Evolutionary conservation across 2,888 invertebrate species (phyloP).

Genomic region (Helicoverpa assulta): DNA sequence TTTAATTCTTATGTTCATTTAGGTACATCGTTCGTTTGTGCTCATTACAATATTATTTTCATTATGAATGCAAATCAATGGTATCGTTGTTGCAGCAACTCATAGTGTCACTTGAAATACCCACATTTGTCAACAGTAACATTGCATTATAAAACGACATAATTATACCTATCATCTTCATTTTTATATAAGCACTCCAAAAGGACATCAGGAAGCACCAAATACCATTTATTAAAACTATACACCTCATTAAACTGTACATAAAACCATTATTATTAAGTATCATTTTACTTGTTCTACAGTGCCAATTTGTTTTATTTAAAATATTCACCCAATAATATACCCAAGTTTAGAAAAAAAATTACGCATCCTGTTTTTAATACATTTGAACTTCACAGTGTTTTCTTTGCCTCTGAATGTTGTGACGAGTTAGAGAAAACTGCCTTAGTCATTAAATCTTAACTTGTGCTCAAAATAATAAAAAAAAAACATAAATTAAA

Average conservation of each 20-base stretch:
- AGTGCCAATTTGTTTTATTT: too few species aligned
- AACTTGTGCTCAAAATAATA: too few species aligned
- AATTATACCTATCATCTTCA: slow-evolving; percentile 25
- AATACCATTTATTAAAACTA: slow-evolving; percentile 43
- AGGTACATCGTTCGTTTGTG: slow-evolving; percentile 20
- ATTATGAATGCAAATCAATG: slow-evolving; percentile 21
- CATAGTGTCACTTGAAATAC: slow-evolving; percentile 26
- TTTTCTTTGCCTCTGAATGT: too few species aligned
- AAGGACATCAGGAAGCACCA: slow-evolving; percentile 45
- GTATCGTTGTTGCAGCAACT: slow-evolving; percentile 23
- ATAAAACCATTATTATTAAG: slow-evolving; percentile 46
- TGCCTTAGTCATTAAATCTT: too few species aligned
- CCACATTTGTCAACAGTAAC: slow-evolving; percentile 20
- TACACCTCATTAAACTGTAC: slow-evolving; percentile 50
- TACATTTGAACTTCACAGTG: too few species aligned
- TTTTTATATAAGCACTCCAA: slow-evolving; percentile 39
- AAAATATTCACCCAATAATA: too few species aligned
- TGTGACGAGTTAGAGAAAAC: too few species aligned
- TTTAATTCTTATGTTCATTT: slow-evolving; percentile 6
- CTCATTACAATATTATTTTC: slow-evolving; percentile 11
- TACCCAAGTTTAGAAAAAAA: too few species aligned
- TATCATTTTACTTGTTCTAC: neutral
- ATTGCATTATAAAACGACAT: slow-evolving; percentile 30
- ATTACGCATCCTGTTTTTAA: too few species aligned
- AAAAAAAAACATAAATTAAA: too few species aligned